Base-by-base conservation (phyloP, 2,113 vertebrate species). In the Gobiocypris rarus region DNA sequence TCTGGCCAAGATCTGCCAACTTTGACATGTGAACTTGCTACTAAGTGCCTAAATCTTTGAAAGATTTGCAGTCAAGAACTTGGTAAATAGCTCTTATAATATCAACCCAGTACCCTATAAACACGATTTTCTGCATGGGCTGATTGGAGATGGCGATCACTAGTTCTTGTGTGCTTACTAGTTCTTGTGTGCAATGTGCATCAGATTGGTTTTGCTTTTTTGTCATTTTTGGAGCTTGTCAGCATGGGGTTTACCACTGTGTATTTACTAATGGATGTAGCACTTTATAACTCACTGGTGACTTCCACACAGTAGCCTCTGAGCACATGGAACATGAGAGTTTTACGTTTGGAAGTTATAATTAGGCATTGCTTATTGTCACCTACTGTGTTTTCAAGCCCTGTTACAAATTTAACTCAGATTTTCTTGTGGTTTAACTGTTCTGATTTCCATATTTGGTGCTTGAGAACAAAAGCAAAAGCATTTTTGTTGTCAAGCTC, bases 401-500 rank as follows among this genome's bases (percentile, higher is more conserved):
- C 22, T 78, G 56, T 78, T 43, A n/a, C 54, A 43, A 7, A 61
- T 78, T 38, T 24, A 59, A 45, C 50, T 9, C 34, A 9, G 7
- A 24, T 58, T 38, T 79, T 67, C n/a, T 43, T 24, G 6, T 31
- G 9, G 19, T 82, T 82, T 74, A 43, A 24, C 15, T 58, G 19
- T 45, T 19, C 19, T 54, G 81, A n/a, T 79, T 74, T 65, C 75
- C 67, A 74, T 79, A 80, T 86, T 83, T 79, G 85, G 75, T 83
- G 69, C 17, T 54, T 45, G 45, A 24, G 22, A 45, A 24, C 22
- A 54, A 73, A 11, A 69, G 50, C 54, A 63, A 56, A 48, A 17
- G 8, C 38, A 31, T 52, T 15, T 17, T 6, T 54, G 14, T 43
- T 52, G 50, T 86, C 31, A 71, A 38, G 38, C 52, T 54, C 67